Evolutionary conservation across 2,113 vertebrate genomes (phyloP).

Genomic region (Ursus arctos): DNA sequence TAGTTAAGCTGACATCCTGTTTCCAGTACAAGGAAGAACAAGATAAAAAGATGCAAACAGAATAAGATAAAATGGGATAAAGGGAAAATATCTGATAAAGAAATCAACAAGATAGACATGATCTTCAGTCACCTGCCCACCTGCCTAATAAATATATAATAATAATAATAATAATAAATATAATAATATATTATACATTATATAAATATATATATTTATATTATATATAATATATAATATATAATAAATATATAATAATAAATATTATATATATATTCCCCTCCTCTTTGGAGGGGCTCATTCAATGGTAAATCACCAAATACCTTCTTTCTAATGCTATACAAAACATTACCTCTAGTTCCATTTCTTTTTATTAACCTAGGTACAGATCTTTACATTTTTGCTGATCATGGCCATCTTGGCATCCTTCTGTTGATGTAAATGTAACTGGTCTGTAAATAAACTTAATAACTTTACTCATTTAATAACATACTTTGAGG

Average conservation of each 20-base stretch:
- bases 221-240: no score
- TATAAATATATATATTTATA: no score
- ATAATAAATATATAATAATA: no score
- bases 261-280: no score
- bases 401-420: neutral
- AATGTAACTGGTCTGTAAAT: neutral
- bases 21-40: neutral
- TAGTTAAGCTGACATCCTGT: slow-evolving; percentile 70
- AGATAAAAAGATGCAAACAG: slow-evolving; percentile 25
- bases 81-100: neutral
- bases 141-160: no score
- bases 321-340: neutral
- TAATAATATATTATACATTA: no score
- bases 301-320: neutral
- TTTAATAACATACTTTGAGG: neutral
- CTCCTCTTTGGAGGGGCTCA: neutral
- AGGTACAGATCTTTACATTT: neutral
- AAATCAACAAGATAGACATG: neutral
- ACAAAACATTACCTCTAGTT: neutral
- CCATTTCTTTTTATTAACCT: neutral
- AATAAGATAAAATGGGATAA: slow-evolving; percentile 22
- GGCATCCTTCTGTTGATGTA: neutral
- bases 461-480: neutral
- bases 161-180: no score
- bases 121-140: neutral